A percentile compares a stretch with the other conserved stretches of the same genome.
These are phyloP conservation scores for Glareola pratincola DNA, from an alignment of 2,113 vertebrate species.

Conservation along the genomic window DNA sequence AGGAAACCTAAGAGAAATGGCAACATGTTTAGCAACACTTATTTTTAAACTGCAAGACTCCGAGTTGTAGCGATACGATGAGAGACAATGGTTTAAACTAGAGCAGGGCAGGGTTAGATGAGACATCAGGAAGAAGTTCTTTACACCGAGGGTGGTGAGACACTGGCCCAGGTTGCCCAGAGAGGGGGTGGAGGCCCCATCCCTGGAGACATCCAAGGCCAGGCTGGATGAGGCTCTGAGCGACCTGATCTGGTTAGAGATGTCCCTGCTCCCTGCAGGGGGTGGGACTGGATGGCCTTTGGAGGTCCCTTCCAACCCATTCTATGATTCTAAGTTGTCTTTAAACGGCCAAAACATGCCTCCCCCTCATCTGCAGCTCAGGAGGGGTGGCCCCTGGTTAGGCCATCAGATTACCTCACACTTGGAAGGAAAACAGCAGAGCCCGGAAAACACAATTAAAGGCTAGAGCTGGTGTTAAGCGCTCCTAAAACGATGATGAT, in stretches of 20 bases:
- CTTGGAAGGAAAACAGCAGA: neutral
- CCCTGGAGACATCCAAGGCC: too few relatives aligned
- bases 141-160: too few relatives aligned
- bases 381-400: neutral
- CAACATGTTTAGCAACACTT: rapidly evolving
- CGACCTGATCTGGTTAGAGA: too few relatives aligned
- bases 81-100: too few relatives aligned
- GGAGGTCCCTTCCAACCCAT: too few relatives aligned
- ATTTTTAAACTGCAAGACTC: neutral
- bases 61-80: neutral
- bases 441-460: neutral
- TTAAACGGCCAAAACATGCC: neutral
- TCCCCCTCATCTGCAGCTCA: neutral
- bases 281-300: too few relatives aligned
- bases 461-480: neutral
- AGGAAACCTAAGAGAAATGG: neutral
- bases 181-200: too few relatives aligned
- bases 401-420: neutral
- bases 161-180: too few relatives aligned
- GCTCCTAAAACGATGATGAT: neutral
- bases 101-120: too few relatives aligned
- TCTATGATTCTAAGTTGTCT: neutral
- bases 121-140: too few relatives aligned
- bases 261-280: too few relatives aligned
- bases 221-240: too few relatives aligned